Conservation (phyloP, 2,797 vertebrate species). For the Lepilemur septentrionalis region DNA sequence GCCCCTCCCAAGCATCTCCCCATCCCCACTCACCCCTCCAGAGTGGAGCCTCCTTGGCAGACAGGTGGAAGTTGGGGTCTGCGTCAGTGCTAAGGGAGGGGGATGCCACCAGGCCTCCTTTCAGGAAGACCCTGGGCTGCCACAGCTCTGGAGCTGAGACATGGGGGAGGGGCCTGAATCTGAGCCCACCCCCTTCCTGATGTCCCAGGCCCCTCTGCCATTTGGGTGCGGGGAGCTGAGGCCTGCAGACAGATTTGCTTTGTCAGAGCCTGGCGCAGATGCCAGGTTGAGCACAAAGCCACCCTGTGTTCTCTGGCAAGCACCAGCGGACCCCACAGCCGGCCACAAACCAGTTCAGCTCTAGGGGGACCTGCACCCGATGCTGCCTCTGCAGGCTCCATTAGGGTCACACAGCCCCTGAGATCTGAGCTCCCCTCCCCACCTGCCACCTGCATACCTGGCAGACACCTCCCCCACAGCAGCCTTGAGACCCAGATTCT, state of each 20-base stretch:
- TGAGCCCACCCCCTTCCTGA: background rate
- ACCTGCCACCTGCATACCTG: background rate
- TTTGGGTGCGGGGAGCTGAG: background rate
- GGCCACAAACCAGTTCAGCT: background rate
- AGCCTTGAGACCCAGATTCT: background rate
- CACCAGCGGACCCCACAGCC: background rate
- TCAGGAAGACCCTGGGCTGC: background rate
- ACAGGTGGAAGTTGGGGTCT: background rate
- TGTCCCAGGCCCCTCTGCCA: background rate
- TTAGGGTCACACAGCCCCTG: background rate
- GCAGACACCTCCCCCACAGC: background rate
- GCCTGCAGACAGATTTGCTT: background rate
- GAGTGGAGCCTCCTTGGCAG: no score
- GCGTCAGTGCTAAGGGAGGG: background rate
- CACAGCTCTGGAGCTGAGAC: background rate
- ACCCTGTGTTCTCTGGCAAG: background rate
- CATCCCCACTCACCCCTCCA: background rate
- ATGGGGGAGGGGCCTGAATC: background rate
- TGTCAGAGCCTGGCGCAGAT: background rate
- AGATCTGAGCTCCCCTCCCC: background rate
- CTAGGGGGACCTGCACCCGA: background rate
- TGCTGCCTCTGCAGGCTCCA: background rate
- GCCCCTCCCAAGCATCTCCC: background rate
- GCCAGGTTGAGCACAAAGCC: conserved; percentile 29
- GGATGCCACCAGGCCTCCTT: background rate